Conservation (phyloP, 2,113 vertebrate species). For the Neomonachus schauinslandi region DNA sequence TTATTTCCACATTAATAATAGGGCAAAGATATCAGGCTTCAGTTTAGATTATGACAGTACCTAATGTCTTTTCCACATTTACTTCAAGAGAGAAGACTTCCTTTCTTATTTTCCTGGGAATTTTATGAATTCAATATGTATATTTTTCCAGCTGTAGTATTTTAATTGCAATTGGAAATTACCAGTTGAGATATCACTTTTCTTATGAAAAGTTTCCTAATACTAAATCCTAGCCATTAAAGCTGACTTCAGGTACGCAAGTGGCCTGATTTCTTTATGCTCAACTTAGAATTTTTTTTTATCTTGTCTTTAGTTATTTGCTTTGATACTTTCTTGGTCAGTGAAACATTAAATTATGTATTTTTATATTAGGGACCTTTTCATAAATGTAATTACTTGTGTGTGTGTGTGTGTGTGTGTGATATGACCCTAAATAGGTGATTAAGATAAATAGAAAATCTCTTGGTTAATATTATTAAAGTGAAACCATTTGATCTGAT, state of each 20-base stretch:
- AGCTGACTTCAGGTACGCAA: constrained; percentile 66
- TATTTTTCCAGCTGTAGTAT: constrained; percentile 87
- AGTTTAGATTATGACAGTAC: constrained; percentile 86
- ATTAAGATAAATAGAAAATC: constrained; percentile 10
- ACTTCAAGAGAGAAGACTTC: constrained; percentile 82
- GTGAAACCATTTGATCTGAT: neutral
- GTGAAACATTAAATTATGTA: constrained; percentile 18
- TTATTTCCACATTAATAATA: constrained; percentile 88
- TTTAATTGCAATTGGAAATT: constrained; percentile 86
- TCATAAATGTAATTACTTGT: neutral
- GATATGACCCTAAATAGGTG: neutral
- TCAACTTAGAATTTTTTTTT: constrained; percentile 39
- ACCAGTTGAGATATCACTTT: constrained; percentile 84
- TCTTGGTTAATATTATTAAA: constrained; percentile 37
- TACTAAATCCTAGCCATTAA: constrained; percentile 76
- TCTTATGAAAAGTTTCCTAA: constrained; percentile 83
- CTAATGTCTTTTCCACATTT: constrained; percentile 89
- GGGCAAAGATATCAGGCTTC: constrained; percentile 88
- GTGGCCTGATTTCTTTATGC: neutral
- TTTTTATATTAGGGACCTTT: neutral
- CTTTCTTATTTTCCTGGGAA: constrained; percentile 85
- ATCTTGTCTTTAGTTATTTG: constrained; percentile 32
- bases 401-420: neutral
- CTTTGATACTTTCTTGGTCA: neutral
- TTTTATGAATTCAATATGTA: constrained; percentile 87